These are phyloP conservation scores for Cygnus olor DNA, from an alignment of 2,797 vertebrate species.

Conservation along the genomic window DNA sequence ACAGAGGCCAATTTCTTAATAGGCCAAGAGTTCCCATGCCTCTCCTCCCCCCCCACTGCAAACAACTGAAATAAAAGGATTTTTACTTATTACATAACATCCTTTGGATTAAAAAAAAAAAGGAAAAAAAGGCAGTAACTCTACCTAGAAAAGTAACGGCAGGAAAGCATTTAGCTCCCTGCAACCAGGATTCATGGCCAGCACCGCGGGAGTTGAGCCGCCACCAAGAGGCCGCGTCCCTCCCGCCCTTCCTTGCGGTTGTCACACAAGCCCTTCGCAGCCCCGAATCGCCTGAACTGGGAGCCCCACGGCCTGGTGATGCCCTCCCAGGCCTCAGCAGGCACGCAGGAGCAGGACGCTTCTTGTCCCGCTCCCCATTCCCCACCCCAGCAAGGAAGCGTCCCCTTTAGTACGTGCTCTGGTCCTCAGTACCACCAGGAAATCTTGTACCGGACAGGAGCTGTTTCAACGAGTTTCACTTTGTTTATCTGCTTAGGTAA, in stretches of 20 bases:
- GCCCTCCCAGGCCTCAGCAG: background rate
- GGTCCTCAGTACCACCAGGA: background rate
- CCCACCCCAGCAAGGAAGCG: background rate
- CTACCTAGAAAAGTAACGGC: background rate
- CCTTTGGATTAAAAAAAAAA: background rate
- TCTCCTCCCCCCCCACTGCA: background rate
- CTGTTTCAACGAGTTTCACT: background rate
- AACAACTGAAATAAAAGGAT: background rate
- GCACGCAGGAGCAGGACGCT: background rate
- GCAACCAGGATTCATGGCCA: background rate
- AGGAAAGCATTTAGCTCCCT: background rate
- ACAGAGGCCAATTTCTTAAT: background rate
- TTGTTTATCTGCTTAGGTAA: background rate
- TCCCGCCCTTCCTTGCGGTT: background rate
- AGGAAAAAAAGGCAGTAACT: background rate
- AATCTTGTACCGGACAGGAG: background rate
- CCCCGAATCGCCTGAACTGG: background rate
- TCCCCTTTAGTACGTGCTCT: background rate
- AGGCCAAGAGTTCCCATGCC: background rate
- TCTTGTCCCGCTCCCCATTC: background rate
- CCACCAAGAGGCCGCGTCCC: background rate
- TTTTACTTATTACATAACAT: background rate
- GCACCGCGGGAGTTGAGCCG: fast-evolving
- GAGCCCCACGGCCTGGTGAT: background rate
- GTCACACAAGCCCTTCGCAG: background rate